Conservation (phyloP, 2,888 invertebrate species). For the Autographa gamma region DNA sequence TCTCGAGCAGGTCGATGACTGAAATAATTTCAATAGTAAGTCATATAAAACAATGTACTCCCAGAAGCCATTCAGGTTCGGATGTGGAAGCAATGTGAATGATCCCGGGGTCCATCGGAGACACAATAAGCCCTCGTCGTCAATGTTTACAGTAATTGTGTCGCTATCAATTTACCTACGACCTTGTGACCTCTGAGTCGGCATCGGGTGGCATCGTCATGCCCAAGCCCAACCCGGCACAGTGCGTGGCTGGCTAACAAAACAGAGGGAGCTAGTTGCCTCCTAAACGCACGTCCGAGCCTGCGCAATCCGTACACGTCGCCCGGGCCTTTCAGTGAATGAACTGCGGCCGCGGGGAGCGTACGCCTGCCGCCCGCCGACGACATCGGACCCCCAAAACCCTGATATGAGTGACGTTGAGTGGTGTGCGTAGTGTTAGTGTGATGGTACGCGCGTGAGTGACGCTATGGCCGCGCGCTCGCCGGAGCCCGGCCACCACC, state of each 20-base stretch:
- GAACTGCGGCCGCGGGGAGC: conserved; percentile 69
- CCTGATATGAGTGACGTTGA: conserved; percentile 77
- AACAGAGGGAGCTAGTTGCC: conserved; percentile 77
- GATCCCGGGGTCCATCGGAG: conserved; percentile 24
- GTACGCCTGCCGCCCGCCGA: conserved; percentile 67
- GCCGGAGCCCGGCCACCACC: conserved; percentile 78
- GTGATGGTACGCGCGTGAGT: conserved; percentile 78
- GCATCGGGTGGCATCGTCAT: conserved; percentile 61
- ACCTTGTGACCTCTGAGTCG: conserved; percentile 86
- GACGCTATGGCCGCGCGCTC: conserved; percentile 83
- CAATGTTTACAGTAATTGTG: conserved; percentile 68
- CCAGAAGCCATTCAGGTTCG: background rate
- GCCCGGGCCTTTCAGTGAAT: conserved; percentile 87
- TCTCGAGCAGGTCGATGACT: background rate
- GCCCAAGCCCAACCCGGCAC: conserved; percentile 73
- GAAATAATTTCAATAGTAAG: background rate
- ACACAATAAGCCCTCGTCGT: conserved; percentile 28
- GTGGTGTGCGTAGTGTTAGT: conserved; percentile 69
- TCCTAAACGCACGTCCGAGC: conserved; percentile 79
- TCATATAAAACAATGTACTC: conserved; percentile 2
- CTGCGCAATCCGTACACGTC: conserved; percentile 76
- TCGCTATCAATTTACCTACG: conserved; percentile 70
- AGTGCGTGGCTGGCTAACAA: conserved; percentile 73
- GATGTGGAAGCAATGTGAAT: conserved; percentile 32
- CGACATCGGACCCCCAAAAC: conserved; percentile 54